Base-by-base conservation (phyloP, 2,113 vertebrate species). In the Sinocyclocheilus rhinocerous region DNA sequence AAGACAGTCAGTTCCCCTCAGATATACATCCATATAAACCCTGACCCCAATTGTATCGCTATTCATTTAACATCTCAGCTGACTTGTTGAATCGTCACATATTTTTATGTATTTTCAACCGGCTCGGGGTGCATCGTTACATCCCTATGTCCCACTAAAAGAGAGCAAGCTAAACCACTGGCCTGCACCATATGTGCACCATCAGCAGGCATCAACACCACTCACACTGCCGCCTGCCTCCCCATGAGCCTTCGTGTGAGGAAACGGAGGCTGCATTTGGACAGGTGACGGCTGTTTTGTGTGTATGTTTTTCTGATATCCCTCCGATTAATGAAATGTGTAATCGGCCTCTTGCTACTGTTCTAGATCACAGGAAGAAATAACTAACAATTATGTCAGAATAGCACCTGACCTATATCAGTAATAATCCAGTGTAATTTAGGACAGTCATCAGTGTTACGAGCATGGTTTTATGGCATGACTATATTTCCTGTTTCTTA, bases 151-250 rank as follows among this genome's bases (percentile, higher is more conserved):
- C 12, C 77, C 87, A 45, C 24, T 79, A 83, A 52, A 69, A 59
- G 70, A 86, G 57, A 87, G 78, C 77, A 70, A 89, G 88, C 85
- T 86, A 90, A 90, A 57, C 55, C 55, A 57, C 55, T 59, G 89
- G 90, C 90, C 89, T 77, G 42, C 24, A 91, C 84, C 91, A 90
- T 88, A 89, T 91, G 89, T 52, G 80, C 79, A 80, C 85, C 20
- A 67, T 88, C 89, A 78, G 80, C 10, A 39, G 61, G 29, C 33
- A 36, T 33, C 48, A 87, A 87, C 12, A 70, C 85, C 83, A 84
- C 24, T 59, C 85, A 72, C 67, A 57, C 81, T 76, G 39, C 75
- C 82, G 67, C 29, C 84, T 85, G 72, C 39, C 15, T 48, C 69
- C 26, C 76, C 67, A 26, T 72, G 85, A 69, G 63, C 12, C 15